Evolutionary conservation across 1,140 invertebrate genomes (phyloP), one percentile per base, ranked within the genome.

Genomic region (Adelges cooleyi): DNA sequence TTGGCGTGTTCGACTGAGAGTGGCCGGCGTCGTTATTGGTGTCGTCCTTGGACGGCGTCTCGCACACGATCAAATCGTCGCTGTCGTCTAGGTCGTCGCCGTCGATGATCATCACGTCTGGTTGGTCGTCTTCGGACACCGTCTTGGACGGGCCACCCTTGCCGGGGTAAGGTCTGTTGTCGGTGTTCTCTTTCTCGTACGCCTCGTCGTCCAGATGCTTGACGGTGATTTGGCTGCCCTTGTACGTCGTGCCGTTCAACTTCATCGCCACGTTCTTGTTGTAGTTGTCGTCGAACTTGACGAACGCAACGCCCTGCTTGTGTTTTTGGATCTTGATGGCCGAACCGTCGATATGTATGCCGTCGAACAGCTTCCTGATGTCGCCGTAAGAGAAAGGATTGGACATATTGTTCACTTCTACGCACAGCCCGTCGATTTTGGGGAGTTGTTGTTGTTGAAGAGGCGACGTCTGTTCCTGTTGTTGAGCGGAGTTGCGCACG

Each of bases 331-430:
- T 50, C 20, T 50, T 52, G 15, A 65, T 65, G 1, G 48, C 48
- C 3, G 62, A 50, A 2, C 46, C 62, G 10, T 50, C 62, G 2
- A 65, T 65, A 13, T 50, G 62, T 40, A 65, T 51, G 17, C 62
- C 62, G 2, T 50, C 46, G 13, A 51, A 65, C 33, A 65, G 3
- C 46, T 62, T 62, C 5, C 56, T 40, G 2, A 62, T 18, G 25
- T 62, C 56, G 0, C 56, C 56, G 11, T 62, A 62, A n/a, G 56
- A 62, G 2, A 62, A 13, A 9, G 27, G 42, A 8, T 33, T 48
- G 56, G 40, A 44, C 56, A 46, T 48, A 11, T 46, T 62, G 25
- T 62, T 46, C 2, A 62, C 56, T 8, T 62, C 56, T 0, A 62
- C 42, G 6, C 56, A 62, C n/a, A 48, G 11, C 1, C 42, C 42